Evolutionary conservation across 2,888 invertebrate species (phyloP), one percentile per base, ranked within the genome.

Genomic region (Volucella inflata): DNA sequence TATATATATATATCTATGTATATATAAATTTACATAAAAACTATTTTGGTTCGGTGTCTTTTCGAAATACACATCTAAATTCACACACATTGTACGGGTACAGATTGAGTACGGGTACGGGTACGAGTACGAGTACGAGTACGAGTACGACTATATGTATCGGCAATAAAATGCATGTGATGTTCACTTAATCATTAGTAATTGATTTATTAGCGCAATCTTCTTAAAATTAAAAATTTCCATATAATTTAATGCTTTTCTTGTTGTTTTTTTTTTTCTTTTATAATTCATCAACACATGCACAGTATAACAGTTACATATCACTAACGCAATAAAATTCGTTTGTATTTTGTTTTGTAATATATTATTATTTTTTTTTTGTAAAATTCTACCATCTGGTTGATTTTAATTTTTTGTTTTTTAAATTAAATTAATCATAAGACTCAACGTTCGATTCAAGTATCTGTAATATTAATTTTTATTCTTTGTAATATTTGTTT

Each of bases 401-500:
- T 83, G 83, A 78, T 87, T 82, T 79, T 87, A 87, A 87, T 87
- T 87, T 88, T 87, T 87, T 88, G 87, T 79, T 87, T 87, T 89
- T 87, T 87, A 64, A 87, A 70, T 88, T 88, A 87, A 89, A 88
- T 88, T 88, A 87, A 74, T 87, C 87, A 87, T 87, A 87, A 87
- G 87, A 87, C 77, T 87, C 80, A 83, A 87, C 87, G 87, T 87
- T 87, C 87, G 87, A 80, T 87, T 87, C 81, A 78, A 77, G 81
- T 81, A 55, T 62, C 55, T 48, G 36, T 59, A 9, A 48, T 62
- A 12, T 62, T 44, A 38, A 48, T 68, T 11, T 72, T 60, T 46
- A 57, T 30, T 53, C 46, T 16, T 65, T 62, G 80, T 71, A 53
- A 40, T 48, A 42, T 78, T 80, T 67, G 30, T 64, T 44, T 67